A percentile compares a stretch with the other conserved stretches of the same genome.
These are phyloP conservation scores for Dynastes maya DNA, from an alignment of 2,888 invertebrate genomes.

Conservation along the genomic window DNA sequence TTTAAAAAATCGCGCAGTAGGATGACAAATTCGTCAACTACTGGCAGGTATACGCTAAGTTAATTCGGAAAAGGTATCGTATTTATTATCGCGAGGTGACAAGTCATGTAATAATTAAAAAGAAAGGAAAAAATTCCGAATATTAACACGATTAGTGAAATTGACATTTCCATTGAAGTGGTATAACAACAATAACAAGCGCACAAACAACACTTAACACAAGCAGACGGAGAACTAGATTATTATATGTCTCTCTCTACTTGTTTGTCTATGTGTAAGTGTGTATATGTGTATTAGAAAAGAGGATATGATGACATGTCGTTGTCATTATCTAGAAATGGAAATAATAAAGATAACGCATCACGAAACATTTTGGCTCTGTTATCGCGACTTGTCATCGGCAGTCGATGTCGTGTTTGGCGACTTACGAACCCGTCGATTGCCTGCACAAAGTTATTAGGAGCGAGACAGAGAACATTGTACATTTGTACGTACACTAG, in stretches of 20 bases:
- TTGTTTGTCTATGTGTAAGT: not conserved
- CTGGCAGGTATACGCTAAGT: no score
- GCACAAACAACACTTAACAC: not conserved
- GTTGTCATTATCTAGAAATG: constrained; percentile 10
- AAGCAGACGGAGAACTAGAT: not conserved
- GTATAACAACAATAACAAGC: constrained; percentile 18
- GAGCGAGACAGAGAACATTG: no score
- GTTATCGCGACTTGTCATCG: not conserved
- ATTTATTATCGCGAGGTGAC: not conserved
- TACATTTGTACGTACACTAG: no score
- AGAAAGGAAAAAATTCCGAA: constrained; percentile 15
- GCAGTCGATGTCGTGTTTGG: constrained; percentile 2
- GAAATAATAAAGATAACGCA: constrained; percentile 14
- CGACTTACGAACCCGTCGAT: not conserved
- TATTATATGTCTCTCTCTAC: not conserved
- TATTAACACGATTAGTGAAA: constrained; percentile 37
- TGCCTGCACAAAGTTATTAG: no score
- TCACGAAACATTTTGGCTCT: not conserved
- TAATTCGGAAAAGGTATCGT: no score
- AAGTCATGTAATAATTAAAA: not conserved
- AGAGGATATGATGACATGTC: constrained; percentile 3
- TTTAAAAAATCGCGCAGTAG: no score
- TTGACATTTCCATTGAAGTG: constrained; percentile 36
- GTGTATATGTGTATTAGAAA: not conserved
- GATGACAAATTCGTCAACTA: no score